Evolutionary conservation across 1,140 invertebrate species (phyloP), one percentile per base, ranked within the genome.

Genomic region (Neotoxoptera formosana): DNA sequence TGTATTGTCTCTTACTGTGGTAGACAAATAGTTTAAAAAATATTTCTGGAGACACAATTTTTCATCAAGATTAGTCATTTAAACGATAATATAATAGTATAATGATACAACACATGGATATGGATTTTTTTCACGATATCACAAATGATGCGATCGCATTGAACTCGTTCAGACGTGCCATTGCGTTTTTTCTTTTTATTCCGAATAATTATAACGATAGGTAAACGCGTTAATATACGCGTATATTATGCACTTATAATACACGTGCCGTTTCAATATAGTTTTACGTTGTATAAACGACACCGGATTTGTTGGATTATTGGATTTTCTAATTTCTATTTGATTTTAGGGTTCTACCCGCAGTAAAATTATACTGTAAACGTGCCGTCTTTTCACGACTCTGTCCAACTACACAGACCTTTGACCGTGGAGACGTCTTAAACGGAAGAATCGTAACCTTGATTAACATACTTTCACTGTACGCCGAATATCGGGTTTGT

Each of bases 401-500:
- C 51, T 7, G 30, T 25, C 48, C 4, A 23, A 25, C n/a, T n/a
- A n/a, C n/a, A n/a, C 17, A 34, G 51, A 90, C 53, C 36, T 90
- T 90, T 90, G 89, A 90, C 36, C 53, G 48, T 36, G 17, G 48
- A 34, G 30, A 53, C 7, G 87, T 34, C n/a, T 41, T 6, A 9
- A 56, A 67, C 41, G 56, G 53, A 90, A 90, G 36, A 45, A 90
- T 90, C 36, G 17, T 90, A 90, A 90, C 53, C 89, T 90, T 90
- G 56, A 67, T 67, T 20, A 23, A 45, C 36, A 9, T n/a, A 90
- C 89, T 90, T 90, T 90, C 89, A 60, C 89, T 67, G 45, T 20
- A n/a, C n/a, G n/a, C 25, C 36, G 8, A 67, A 67, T 90, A 90
- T 67, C 89, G 53, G 53, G 30, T 88, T 47, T 30, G n/a, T 48